Percentiles rank a stretch among this genome's conserved stretches.
phyloP scores from a whole-genome alignment of 2,797 vertebrate species.

The Rhinichthys osculus region DNA sequence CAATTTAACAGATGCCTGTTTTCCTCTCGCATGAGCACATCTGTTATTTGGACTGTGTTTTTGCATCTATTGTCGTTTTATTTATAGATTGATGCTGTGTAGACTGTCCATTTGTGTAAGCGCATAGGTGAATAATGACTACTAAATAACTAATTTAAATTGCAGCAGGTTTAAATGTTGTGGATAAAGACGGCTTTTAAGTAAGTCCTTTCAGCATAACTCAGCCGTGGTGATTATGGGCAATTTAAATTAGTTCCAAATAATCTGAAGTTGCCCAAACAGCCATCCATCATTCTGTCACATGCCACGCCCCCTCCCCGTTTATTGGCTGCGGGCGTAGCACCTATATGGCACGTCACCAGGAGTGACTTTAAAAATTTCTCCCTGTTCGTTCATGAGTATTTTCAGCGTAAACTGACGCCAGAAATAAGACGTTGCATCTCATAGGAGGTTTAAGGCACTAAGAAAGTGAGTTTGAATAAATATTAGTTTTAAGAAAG shows the following conservation, averaged over 20 bases:
- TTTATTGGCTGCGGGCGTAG: constrained; percentile 55
- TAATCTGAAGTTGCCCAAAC: constrained; percentile 62
- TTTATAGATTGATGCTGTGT: constrained; percentile 12
- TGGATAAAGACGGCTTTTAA: constrained; percentile 15
- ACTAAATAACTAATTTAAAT: neutral
- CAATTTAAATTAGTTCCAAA: constrained; percentile 60
- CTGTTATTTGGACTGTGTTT: constrained; percentile 30
- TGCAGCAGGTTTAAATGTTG: constrained; percentile 53
- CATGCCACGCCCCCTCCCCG: constrained; percentile 53
- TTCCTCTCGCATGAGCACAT: constrained; percentile 45
- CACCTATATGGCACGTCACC: constrained; percentile 59
- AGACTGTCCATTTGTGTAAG: constrained; percentile 16
- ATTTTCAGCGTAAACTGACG: constrained; percentile 45
- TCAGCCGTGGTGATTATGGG: constrained; percentile 60
- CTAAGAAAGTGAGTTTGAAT: neutral
- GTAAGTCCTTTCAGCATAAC: constrained; percentile 43
- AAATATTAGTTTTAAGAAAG: neutral
- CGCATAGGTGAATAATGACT: constrained; percentile 3
- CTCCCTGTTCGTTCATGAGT: constrained; percentile 21
- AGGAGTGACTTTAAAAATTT: constrained; percentile 61
- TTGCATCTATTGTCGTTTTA: constrained; percentile 25
- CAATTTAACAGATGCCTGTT: constrained; percentile 54
- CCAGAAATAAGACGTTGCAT: neutral
- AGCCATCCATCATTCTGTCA: constrained; percentile 70
- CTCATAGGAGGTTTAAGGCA: neutral